Evolutionary conservation across 2,113 vertebrate species (phyloP), one percentile per base, ranked within the genome.

Genomic region (Shinisaurus crocodilurus): DNA sequence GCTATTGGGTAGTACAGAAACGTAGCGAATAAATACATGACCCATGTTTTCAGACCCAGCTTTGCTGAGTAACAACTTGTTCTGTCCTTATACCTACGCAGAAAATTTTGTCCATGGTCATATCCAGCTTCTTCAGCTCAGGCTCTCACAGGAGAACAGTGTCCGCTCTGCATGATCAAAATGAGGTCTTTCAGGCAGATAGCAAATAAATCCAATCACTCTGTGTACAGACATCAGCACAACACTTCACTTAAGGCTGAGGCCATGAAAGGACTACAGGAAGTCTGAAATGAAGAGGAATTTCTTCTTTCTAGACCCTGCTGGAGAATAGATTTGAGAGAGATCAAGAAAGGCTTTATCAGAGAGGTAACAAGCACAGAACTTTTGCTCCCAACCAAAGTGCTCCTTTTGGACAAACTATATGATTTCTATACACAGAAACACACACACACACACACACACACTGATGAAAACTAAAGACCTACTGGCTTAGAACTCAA

Each of bases 241-340:
- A 54, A 70, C 50, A 6, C 25, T 54, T 81, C 65, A 74, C 77
- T 90, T 82, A 27, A 91, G 88, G 57, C 8, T 60, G 79, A 57
- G 70, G 18, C 27, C 23, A 48, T 32, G 76, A 75, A 91, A 86
- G 13, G 75, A 90, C 92, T 48, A 34, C 91, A 45, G 9, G 54
- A 29, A 89, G 18, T 82, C 9, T 77, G 60, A 93, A 94, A 32
- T 57, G 34, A 89, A 34, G 29, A 86, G 23, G 75, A 93, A 91
- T 91, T 87, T 92, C 86, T 94, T 82, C 54, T 95, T 93, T 90
- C 76, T 32, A 92, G 72, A 83, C 89, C n/a, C 48, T 76, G 69
- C 74, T 89, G 50, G 69, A 91, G 18, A 0, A 92, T 25, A 79
- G 65, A 95, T 63, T 95, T 93, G 86, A 88, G 85, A 83, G 8